Evolutionary conservation across 2,113 vertebrate species (phyloP), one percentile per base, ranked within the genome.

Genomic region (Lepisosteus osseus): DNA sequence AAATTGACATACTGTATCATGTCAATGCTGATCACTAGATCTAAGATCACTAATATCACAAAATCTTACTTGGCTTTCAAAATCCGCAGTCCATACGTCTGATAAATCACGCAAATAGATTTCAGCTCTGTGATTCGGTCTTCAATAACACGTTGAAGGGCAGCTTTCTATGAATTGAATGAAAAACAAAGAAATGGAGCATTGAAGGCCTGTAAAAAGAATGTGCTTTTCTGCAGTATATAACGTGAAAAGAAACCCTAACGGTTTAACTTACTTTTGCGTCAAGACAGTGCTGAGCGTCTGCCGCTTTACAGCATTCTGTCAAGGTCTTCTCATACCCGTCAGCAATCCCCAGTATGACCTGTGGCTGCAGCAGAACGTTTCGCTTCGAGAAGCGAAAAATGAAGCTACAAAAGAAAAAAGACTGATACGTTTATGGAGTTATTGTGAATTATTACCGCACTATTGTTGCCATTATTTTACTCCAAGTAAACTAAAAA

Each of bases 391-490:
- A 29, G 13, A 41, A 65, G 9, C 13, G 5, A 40, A 40, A 65
- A 3, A 65, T 65, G 41, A 65, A 65, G 9, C 62, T 65, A 65
- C 17, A 65, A 40, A 65, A 41, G 41, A 65, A 40, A 64, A 40
- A 64, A 64, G 41, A 62, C 61, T 29, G 29, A 29, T 29, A 29
- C 29, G 29, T 29, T 29, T 29, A 29, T 29, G 29, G 29, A 29
- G 29, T 29, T 29, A 29, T 29, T 29, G 29, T 29, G 29, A 29
- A 29, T 29, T 29, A 29, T 29, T 29, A 29, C 29, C 29, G 29
- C 29, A 1, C 29, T 29, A 29, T 29, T 29, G 29, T 29, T 29
- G 29, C 29, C 29, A 29, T 29, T 29, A 29, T 29, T 29, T 29
- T 29, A 29, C 29, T 29, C 2, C 29, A 29, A 29, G 29, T 29